Conservation (phyloP, 2,797 vertebrate species). For the Leucoraja ocellata region DNA sequence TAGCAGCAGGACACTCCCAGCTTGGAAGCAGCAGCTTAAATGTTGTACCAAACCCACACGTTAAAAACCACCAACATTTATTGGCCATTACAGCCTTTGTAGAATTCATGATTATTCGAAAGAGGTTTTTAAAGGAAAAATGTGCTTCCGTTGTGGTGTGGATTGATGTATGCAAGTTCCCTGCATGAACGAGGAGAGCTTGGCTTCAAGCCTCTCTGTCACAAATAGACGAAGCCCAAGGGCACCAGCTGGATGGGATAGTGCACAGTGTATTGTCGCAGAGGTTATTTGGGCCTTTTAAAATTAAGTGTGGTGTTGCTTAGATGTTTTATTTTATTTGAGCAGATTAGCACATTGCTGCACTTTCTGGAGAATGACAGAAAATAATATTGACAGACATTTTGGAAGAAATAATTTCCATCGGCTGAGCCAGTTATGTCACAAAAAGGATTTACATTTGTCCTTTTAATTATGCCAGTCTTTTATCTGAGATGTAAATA, state of each 20-base stretch:
- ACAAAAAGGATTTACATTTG: not conserved
- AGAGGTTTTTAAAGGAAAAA: not conserved
- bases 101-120: not conserved
- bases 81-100: not conserved
- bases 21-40: not conserved
- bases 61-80: too few relatives aligned
- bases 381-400: not conserved
- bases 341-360: conserved; percentile 13
- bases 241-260: not conserved
- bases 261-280: not conserved
- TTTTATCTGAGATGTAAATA: conserved; percentile 28
- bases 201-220: not conserved
- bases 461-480: conserved; percentile 31
- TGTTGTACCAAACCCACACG: not conserved
- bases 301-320: not conserved
- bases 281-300: not conserved
- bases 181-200: not conserved
- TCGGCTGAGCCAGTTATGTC: not conserved
- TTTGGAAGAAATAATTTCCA: not conserved
- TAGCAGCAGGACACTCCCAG: too few relatives aligned
- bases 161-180: conserved; percentile 7
- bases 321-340: not conserved
- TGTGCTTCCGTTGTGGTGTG: not conserved
- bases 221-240: not conserved
- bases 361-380: not conserved